Evolutionary conservation across 2,888 invertebrate species (phyloP).

Genomic region (Ophion ellenae): DNA sequence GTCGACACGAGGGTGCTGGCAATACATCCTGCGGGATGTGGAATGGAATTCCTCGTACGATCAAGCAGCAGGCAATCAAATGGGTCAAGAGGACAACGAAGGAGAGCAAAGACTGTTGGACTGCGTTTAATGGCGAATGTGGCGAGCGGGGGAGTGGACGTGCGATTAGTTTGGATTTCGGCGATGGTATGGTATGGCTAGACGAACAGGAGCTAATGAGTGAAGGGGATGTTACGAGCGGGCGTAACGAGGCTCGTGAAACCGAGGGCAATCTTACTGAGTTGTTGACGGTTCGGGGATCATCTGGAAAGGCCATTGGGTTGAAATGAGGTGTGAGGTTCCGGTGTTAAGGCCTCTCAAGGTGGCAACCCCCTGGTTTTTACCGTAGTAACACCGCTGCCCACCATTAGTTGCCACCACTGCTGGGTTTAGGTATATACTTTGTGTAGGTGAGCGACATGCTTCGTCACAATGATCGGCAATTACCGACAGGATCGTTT

Average conservation of each 20-base stretch:
- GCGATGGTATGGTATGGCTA: background rate
- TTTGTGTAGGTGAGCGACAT: background rate
- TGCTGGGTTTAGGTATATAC: background rate
- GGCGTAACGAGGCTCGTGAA: background rate
- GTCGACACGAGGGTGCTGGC: background rate
- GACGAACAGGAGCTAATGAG: background rate
- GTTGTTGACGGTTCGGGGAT: background rate
- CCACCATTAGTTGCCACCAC: background rate
- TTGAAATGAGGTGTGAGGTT: background rate
- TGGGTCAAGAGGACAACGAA: background rate
- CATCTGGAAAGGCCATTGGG: background rate
- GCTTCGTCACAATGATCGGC: too few species aligned
- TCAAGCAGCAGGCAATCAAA: background rate
- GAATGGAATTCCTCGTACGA: background rate
- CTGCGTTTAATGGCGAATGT: constrained; percentile 1
- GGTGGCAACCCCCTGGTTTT: background rate
- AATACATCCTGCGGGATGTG: background rate
- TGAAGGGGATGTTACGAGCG: constrained; percentile 1
- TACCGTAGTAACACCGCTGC: background rate
- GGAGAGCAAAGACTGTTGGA: background rate
- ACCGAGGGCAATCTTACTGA: background rate
- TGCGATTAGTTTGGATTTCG: background rate
- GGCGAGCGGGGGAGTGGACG: background rate
- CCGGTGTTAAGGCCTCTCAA: background rate
- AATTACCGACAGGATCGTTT: too few species aligned